A percentile compares a stretch with the other conserved stretches of the same genome.
Evolutionary conservation across 2,797 vertebrate genomes (phyloP).

Genomic region (Synanceia verrucosa): DNA sequence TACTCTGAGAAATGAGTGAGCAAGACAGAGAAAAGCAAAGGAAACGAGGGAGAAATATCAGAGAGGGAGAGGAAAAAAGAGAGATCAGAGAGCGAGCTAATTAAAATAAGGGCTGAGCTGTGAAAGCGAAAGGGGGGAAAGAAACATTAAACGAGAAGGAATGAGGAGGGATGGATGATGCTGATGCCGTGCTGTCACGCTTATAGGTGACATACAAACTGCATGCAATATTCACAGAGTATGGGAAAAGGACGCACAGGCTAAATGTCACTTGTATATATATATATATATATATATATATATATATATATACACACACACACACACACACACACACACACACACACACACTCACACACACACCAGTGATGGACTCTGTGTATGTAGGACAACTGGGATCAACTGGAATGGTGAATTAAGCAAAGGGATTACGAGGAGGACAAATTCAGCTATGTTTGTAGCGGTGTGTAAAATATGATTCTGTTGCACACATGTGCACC

Average conservation of each 20-base stretch:
- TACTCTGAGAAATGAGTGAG: conserved; percentile 67
- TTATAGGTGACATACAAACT: conserved; percentile 6
- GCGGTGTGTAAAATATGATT: conserved; percentile 63
- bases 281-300: background rate
- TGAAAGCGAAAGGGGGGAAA: conserved; percentile 49
- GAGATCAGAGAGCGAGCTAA: conserved; percentile 68
- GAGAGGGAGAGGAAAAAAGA: conserved; percentile 44
- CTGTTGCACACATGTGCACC: conserved; percentile 30
- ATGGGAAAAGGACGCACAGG: background rate
- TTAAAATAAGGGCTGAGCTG: conserved; percentile 75
- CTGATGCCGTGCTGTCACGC: background rate
- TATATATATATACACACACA: too few relatives aligned
- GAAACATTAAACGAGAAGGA: conserved; percentile 37
- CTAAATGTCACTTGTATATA: background rate
- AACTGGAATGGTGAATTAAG: conserved; percentile 53
- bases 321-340: too few relatives aligned
- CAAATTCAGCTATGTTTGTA: conserved; percentile 63
- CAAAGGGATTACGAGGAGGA: conserved; percentile 64
- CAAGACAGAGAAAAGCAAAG: conserved; percentile 45
- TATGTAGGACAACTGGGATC: conserved; percentile 36
- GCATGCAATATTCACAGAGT: background rate
- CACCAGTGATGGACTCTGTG: background rate
- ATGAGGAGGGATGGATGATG: conserved; percentile 18
- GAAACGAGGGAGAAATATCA: conserved; percentile 57
- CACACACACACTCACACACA: conserved; percentile 5